These are phyloP conservation scores for Stratiomys singularior DNA, from an alignment of 2,888 invertebrate species.

Conservation along the genomic window DNA sequence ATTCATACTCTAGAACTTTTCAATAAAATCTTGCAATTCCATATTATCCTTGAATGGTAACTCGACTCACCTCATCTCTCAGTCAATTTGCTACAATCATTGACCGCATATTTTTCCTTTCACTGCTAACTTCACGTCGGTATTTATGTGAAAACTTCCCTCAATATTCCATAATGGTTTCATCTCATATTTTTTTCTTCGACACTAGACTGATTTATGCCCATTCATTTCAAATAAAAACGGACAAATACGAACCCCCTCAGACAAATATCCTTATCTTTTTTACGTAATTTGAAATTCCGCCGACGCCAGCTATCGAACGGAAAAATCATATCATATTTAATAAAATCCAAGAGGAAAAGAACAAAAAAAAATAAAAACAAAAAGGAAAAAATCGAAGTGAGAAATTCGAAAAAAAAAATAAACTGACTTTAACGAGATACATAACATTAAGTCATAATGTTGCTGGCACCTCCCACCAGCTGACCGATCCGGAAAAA, in stretches of 20 bases:
- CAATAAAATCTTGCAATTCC: no score
- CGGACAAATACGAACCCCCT: neutral
- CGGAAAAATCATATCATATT: conserved; percentile 28
- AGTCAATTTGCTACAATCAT: neutral
- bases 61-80: no score
- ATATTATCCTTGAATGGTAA: no score
- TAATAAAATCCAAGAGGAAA: neutral
- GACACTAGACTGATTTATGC: conserved; percentile 39
- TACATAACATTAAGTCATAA: neutral
- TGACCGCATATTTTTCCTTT: conserved; percentile 7
- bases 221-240: neutral
- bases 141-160: neutral
- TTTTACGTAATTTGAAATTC: neutral
- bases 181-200: conserved; percentile 19
- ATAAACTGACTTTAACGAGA: conserved; percentile 36
- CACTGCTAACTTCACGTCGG: neutral
- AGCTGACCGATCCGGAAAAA: neutral
- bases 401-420: neutral
- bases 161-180: neutral
- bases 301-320: neutral
- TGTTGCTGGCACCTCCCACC: neutral
- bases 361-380: neutral
- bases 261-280: neutral
- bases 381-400: neutral
- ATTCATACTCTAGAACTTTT: no score